Evolutionary conservation across 1,140 invertebrate species (phyloP), one percentile per base, ranked within the genome.

Genomic region (Chrysopa pallens): DNA sequence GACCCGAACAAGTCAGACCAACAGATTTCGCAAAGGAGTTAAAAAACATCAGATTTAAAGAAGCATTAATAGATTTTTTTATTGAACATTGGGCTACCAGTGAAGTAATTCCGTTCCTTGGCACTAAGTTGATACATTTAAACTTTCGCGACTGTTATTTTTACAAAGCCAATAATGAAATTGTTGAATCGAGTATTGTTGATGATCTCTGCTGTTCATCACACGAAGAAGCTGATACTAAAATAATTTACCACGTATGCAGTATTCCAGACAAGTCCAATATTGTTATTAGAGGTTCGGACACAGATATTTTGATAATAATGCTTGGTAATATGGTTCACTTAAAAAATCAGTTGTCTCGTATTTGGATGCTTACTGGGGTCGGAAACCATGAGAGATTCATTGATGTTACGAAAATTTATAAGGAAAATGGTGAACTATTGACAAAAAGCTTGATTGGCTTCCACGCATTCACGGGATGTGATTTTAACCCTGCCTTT

Each of bases 201-300:
- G 44, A 49, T 42, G 35, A 51, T 42, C 43, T 49, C 11, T 51
- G 33, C 40, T 50, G 46, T 43, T 33, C 36, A 39, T 39, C 14
- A 42, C 51, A 51, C 42, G 50, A 52, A 49, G 49, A 52, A 46
- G 49, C 50, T 33, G 44, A 49, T 42, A 50, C 31, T 6, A 50
- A 52, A 46, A 52, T 52, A 40, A 46, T 51, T 9, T 46, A 51
- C 38, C 50, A 52, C 43, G 44, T 39, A 40, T 52, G 47, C 42
- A 43, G 36, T 40, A 44, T 49, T 29, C 37, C 31, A 11, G 36
- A 46, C 33, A 12, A 44, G 33, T 29, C 49, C 6, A 49, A 49
- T 42, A 50, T 52, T 42, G 40, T 39, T 8, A 52, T 52, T 37
- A 44, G 37, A 45, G 39, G 6, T 23, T 45, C 42, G 29, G 47